Conservation (phyloP, 2,888 invertebrate species). For the Ephialtes manifestator region DNA sequence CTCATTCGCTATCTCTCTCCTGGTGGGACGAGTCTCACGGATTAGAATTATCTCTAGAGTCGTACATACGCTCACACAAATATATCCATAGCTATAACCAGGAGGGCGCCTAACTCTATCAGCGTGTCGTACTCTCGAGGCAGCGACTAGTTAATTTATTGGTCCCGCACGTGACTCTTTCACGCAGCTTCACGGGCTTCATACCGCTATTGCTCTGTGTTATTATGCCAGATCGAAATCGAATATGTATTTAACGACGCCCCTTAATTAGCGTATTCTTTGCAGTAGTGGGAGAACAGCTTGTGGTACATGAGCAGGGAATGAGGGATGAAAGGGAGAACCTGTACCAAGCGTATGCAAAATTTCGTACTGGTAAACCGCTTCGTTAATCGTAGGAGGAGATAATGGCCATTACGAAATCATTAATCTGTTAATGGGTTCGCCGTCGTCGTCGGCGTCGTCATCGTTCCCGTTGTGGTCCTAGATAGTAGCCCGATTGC, state of each 20-base stretch:
- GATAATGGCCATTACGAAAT: constrained; percentile 78
- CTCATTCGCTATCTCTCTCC: constrained; percentile 23
- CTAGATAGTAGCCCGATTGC: constrained; percentile 21
- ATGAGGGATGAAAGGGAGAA: constrained; percentile 19
- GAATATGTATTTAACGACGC: constrained; percentile 61
- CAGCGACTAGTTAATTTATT: constrained; percentile 62
- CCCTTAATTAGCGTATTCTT: constrained; percentile 66
- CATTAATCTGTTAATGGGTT: constrained; percentile 82
- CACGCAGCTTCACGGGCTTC: constrained; percentile 18
- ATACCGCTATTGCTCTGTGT: neutral
- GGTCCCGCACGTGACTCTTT: constrained; percentile 58
- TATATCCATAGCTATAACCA: neutral
- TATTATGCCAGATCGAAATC: constrained; percentile 59
- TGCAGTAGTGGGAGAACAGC: constrained; percentile 10
- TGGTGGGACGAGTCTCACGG: constrained; percentile 48
- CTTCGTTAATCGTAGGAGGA: constrained; percentile 59
- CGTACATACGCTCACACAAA: neutral
- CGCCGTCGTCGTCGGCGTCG: constrained; percentile 47
- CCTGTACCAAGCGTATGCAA: constrained; percentile 33
- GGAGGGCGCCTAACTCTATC: constrained; percentile 41
- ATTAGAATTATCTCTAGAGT: constrained; percentile 64
- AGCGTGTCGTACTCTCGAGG: constrained; percentile 48
- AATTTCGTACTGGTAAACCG: constrained; percentile 57
- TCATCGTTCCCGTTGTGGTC: constrained; percentile 36
- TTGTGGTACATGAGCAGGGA: neutral